These are phyloP conservation scores for Sebastiscus tertius DNA, from an alignment of 2,797 vertebrate genomes.

Conservation along the genomic window DNA sequence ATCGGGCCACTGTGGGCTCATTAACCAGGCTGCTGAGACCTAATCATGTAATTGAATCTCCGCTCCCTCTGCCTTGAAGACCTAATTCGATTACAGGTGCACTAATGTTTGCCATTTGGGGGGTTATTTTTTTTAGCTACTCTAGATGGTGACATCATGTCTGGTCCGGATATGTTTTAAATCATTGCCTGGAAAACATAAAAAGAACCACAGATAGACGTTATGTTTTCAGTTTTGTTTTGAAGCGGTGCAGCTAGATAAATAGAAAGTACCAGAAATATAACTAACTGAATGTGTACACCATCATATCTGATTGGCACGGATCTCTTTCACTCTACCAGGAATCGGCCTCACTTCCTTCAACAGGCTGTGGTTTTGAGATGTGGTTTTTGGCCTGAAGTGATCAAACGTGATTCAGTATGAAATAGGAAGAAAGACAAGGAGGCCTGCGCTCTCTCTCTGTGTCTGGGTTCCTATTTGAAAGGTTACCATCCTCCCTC, in stretches of 20 bases:
- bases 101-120: slow-evolving; percentile 26
- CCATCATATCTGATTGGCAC: slow-evolving; percentile 49
- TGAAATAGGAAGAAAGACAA: slow-evolving; percentile 44
- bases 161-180: slow-evolving; percentile 28
- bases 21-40: slow-evolving; percentile 25
- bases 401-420: slow-evolving; percentile 37
- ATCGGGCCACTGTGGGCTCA: slow-evolving; percentile 3
- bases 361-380: slow-evolving; percentile 45
- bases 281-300: not conserved
- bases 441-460: not conserved
- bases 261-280: slow-evolving; percentile 10
- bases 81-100: slow-evolving; percentile 56
- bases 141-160: slow-evolving; percentile 63
- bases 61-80: not conserved
- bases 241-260: slow-evolving; percentile 5
- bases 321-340: slow-evolving; percentile 11
- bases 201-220: not conserved
- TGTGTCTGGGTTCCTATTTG: slow-evolving; percentile 47
- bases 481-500: slow-evolving; percentile 59
- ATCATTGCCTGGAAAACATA: not conserved
- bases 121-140: slow-evolving; percentile 16
- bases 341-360: slow-evolving; percentile 25
- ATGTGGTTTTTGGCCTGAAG: slow-evolving; percentile 35
- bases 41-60: slow-evolving; percentile 48
- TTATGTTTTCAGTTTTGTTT: slow-evolving; percentile 33